Evolutionary conservation across 2,797 vertebrate species (phyloP).

Genomic region (Falco rusticolus): DNA sequence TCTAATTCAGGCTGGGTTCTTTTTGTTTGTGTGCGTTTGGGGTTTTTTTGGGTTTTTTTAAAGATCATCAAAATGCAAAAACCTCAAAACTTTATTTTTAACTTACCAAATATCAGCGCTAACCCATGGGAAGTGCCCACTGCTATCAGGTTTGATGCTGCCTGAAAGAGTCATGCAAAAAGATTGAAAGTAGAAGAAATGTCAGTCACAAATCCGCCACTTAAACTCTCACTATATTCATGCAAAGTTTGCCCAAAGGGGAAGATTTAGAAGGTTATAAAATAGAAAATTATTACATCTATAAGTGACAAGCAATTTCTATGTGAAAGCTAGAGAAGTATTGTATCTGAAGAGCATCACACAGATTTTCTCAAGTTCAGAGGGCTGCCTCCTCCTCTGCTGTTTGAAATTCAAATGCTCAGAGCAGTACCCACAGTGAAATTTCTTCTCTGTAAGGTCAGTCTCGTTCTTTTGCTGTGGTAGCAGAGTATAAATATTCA

Average conservation of each 20-base stretch:
- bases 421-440: neutral
- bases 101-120: conserved; percentile 95
- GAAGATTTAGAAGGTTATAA: neutral
- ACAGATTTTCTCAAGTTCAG: neutral
- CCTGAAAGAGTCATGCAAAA: conserved; percentile 75
- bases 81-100: neutral
- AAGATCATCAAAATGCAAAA: neutral
- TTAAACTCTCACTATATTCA: neutral
- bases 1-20: neutral
- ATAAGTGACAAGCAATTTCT: neutral
- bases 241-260: neutral
- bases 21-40: neutral
- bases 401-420: neutral
- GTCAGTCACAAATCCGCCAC: neutral
- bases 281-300: too few relatives aligned
- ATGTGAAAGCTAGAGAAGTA: neutral
- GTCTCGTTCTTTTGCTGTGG: neutral
- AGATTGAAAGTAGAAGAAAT: neutral
- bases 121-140: conserved; percentile 97
- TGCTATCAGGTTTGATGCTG: conserved; percentile 91
- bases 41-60: neutral
- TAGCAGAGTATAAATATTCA: neutral
- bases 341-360: neutral
- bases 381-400: neutral
- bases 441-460: neutral